Percentiles rank a stretch among this genome's conserved stretches.
Conservation (phyloP, 2,888 invertebrate species). For the Sarcophaga carnaria region DNA sequence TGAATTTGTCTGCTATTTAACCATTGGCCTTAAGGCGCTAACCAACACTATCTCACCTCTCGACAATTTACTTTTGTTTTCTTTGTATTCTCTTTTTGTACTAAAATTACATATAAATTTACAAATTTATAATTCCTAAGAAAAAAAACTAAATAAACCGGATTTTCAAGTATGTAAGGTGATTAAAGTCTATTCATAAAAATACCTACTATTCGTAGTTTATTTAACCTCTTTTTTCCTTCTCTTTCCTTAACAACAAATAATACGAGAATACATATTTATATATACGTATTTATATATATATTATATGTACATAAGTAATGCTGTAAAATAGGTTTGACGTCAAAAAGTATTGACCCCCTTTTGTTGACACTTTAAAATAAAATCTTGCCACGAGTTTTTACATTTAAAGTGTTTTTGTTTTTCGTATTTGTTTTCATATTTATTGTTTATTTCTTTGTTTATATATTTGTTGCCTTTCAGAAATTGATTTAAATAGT, state of each 20-base stretch:
- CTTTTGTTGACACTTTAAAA: slow-evolving; percentile 53
- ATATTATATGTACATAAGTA: neutral
- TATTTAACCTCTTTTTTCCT: neutral
- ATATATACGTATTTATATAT: no score
- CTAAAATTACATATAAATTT: no score
- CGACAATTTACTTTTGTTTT: no score
- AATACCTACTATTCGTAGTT: neutral
- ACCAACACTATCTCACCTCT: no score
- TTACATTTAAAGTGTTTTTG: slow-evolving; percentile 31
- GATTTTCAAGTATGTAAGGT: neutral
- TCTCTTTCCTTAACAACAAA: neutral
- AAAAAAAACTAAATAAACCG: neutral
- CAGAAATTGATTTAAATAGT: slow-evolving; percentile 25
- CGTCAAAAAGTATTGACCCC: slow-evolving; percentile 56
- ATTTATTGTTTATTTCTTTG: neutral
- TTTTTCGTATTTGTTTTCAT: neutral
- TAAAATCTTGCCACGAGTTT: slow-evolving; percentile 22
- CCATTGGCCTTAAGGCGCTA: no score
- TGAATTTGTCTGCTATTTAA: no score
- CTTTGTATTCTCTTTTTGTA: no score
- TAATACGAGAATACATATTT: no score
- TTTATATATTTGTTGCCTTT: slow-evolving; percentile 9
- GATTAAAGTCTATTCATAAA: neutral
- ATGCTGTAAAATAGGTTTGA: neutral
- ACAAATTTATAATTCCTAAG: neutral